Evolutionary conservation across 2,113 vertebrate species (phyloP).

Genomic region (Muscicapa adusta): DNA sequence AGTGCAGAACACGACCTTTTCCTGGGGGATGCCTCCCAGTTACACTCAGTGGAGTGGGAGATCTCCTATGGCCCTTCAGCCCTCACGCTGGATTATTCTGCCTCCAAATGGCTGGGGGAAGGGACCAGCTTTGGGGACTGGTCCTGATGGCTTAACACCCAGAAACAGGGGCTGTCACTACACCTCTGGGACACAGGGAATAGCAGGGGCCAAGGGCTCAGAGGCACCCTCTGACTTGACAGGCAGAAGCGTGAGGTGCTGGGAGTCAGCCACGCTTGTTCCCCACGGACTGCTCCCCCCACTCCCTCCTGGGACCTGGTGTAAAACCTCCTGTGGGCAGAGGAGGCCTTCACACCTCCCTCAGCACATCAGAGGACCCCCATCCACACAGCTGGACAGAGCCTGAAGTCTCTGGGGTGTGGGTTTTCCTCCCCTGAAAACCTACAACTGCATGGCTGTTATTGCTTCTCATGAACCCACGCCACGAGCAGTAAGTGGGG

Average conservation of each 20-base stretch:
- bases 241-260: constrained; percentile 55
- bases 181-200: not conserved
- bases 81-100: not conserved
- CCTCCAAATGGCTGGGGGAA: not conserved
- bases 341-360: not conserved
- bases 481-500: not conserved
- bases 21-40: not conserved
- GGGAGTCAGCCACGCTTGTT: not conserved
- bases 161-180: not conserved
- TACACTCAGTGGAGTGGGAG: not conserved
- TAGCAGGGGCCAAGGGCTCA: not conserved
- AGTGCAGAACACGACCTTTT: not conserved
- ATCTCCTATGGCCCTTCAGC: not conserved
- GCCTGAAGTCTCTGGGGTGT: not conserved
- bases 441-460: constrained; percentile 7
- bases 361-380: not conserved
- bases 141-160: constrained; percentile 6
- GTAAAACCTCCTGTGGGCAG: not conserved
- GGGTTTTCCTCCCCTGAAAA: not conserved
- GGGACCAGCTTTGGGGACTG: not conserved
- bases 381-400: accelerated
- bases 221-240: not conserved
- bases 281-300: not conserved
- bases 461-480: constrained; percentile 62
- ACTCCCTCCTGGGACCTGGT: not conserved